phyloP scores from a whole-genome alignment of 2,113 vertebrate genomes.

The Pseudorectes ferrugineus region DNA sequence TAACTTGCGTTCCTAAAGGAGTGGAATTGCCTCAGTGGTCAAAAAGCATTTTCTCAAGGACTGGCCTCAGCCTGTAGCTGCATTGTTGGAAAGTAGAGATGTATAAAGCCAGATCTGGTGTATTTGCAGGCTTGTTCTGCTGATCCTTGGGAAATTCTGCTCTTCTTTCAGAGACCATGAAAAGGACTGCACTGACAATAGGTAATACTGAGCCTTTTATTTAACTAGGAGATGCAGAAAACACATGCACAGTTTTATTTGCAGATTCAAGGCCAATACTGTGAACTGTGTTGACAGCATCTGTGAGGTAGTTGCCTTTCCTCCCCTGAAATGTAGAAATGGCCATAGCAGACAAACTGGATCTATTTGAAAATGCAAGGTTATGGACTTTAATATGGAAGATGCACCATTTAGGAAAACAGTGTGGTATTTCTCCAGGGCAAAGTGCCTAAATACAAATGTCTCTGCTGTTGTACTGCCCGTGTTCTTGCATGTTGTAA shows the following conservation, averaged over 20 bases:
- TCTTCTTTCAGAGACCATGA: neutral
- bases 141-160: neutral
- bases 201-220: neutral
- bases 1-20: neutral
- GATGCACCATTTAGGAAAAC: neutral
- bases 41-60: neutral
- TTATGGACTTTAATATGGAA: neutral
- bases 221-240: neutral
- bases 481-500: neutral
- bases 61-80: neutral
- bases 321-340: neutral
- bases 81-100: neutral
- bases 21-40: neutral
- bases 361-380: neutral
- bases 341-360: neutral
- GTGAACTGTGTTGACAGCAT: neutral
- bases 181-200: neutral
- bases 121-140: neutral
- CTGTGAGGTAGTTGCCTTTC: neutral
- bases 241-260: neutral
- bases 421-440: neutral
- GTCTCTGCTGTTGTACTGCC: rapidly evolving
- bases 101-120: neutral
- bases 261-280: neutral
- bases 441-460: neutral